A percentile compares a stretch with the other conserved stretches of the same genome.
Evolutionary conservation across 2,797 vertebrate genomes (phyloP).

Genomic region (Lophotriccus pileatus): DNA sequence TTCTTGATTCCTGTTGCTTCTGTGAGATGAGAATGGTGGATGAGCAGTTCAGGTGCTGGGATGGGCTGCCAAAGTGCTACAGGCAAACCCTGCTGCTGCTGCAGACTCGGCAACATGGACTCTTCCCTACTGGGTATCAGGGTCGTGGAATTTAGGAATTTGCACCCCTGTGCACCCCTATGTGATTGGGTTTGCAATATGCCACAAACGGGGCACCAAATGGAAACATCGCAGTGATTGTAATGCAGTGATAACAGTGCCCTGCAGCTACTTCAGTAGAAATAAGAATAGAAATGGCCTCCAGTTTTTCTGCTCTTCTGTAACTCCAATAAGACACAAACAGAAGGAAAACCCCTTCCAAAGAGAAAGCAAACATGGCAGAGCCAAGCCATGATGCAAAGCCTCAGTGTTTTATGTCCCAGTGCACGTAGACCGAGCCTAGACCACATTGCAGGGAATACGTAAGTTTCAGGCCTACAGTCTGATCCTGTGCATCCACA

Average conservation of each 20-base stretch:
- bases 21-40: background rate
- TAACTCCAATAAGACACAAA: background rate
- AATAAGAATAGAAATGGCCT: background rate
- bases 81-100: background rate
- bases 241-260: background rate
- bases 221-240: background rate
- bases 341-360: background rate
- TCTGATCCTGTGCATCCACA: background rate
- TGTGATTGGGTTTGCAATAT: fast-evolving
- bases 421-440: background rate
- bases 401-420: background rate
- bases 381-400: background rate
- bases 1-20: background rate
- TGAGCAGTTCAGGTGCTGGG: background rate
- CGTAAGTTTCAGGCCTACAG: background rate
- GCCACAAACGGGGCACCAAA: background rate
- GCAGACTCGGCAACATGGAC: background rate
- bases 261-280: background rate
- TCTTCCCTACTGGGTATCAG: too few species aligned
- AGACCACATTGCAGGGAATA: background rate
- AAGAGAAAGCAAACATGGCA: background rate
- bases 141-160: background rate
- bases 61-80: background rate
- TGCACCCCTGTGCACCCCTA: fast-evolving
- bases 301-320: background rate